Base-by-base conservation (phyloP, 92 coral and sea anemone genomes). In the Actinernus sp. region DNA sequence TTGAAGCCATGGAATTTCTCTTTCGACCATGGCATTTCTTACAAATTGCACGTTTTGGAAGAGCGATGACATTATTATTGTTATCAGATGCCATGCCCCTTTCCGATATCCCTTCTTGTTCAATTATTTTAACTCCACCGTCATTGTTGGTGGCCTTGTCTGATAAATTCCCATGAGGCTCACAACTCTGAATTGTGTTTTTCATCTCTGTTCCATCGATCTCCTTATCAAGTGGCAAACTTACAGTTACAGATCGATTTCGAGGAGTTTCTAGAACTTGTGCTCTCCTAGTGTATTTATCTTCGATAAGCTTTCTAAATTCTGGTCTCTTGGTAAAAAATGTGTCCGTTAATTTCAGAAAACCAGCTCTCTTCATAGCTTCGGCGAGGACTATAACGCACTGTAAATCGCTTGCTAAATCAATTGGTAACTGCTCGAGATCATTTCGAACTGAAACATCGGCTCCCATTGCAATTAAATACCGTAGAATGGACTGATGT, bases 401-500 rank as follows among this genome's bases (percentile, higher is more conserved):
- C 22, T 91, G 79, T 25, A 91, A 71, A 48, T 95, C 90, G 12
- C 61, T 82, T 16, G 99, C 97, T 8, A 91, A 64, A 58, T 95
- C 99, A n/a, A 95, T 58, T 4, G 99, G 93, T 31, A 83, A 38
- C 36, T 95, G 92, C 17, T 90, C 96, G 10, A 83, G 77, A 33
- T 95, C 99, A 39, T 92, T 95, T 61, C 63, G 67, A 23, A 86
- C 89, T 13, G 69, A 73, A 18, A 95, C 59, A 28, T 84, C 92
- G 33, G 97, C 88, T 18, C 99, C 99, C 68, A 84, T 68, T 23
- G 85, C 83, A 2, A 87, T 79, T 12, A 95, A 83, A 70, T 91
- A 95, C 33, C 91, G 81, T 56, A 95, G 63, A 25, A 95, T 86
- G 14, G 99, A 74, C 30, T 76, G 65, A 47, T 95, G 91, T 4